A percentile compares a stretch with the other conserved stretches of the same genome.
These are phyloP conservation scores for Ceratina australensis DNA, from an alignment of 1,140 invertebrate genomes.

Conservation along the genomic window DNA sequence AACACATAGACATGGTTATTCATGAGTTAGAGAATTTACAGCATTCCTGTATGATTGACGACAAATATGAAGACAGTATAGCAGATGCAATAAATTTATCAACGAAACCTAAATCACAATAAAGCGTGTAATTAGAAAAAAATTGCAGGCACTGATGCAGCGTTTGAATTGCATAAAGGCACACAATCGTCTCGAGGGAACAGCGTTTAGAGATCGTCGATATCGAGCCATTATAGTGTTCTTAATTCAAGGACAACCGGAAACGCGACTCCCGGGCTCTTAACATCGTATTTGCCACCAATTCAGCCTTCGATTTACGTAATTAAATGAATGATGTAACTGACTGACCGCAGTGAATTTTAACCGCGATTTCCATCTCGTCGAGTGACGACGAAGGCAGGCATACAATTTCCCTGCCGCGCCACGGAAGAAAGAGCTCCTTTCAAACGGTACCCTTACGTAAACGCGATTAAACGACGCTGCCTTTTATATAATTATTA, in stretches of 20 bases:
- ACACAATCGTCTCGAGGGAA: not conserved
- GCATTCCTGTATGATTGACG: too few relatives aligned
- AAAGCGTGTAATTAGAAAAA: too few relatives aligned
- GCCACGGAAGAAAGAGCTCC: not conserved
- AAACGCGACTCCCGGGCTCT: conserved; percentile 45
- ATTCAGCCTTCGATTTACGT: conserved; percentile 53
- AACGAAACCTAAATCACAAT: too few relatives aligned
- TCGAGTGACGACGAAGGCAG: too few relatives aligned
- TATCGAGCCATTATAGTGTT: conserved; percentile 7
- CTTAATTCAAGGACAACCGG: conserved; percentile 55
- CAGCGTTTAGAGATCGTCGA: not conserved
- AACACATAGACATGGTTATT: too few relatives aligned
- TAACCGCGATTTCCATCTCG: not conserved
- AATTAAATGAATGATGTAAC: conserved; percentile 42
- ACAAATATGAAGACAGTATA: too few relatives aligned
- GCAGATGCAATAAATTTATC: too few relatives aligned
- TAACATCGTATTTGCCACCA: conserved; percentile 39
- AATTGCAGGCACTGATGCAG: too few relatives aligned
- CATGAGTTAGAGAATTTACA: too few relatives aligned
- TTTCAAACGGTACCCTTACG: not conserved
- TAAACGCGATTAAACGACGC: not conserved
- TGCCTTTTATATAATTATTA: conserved; percentile 8
- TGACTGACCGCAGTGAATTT: not conserved
- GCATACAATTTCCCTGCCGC: not conserved
- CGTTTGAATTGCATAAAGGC: not conserved